Evolutionary conservation across 1,140 invertebrate genomes (phyloP), one percentile per base, ranked within the genome.

Genomic region (Drosophila truncata): DNA sequence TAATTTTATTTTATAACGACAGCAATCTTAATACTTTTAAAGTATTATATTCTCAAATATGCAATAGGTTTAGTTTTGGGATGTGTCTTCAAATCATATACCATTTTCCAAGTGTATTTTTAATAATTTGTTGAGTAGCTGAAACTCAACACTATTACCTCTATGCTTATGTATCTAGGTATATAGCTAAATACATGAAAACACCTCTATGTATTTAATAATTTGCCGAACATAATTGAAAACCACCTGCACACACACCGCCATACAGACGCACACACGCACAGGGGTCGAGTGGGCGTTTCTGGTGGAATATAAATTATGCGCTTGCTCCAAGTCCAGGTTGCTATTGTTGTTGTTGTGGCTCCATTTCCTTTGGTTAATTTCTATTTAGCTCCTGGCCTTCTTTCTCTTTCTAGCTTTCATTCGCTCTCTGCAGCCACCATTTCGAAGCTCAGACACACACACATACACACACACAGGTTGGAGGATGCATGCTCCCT

Each of bases 281-380:
- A 57, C 42, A 37, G 60, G 41, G 72, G 84, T 72, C 84, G 80
- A 54, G 52, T 87, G 52, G 29, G 29, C 84, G 71, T 52, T 71
- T 65, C 67, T 58, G 66, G 59, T 75, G 49, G 69, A 78, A 84
- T 80, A 81, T 78, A 82, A 88, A 81, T 81, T 81, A 90, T 88
- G 85, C 69, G 85, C 84, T 71, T 80, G 80, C 84, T 87, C 77
- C 72, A 78, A 60, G 52, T 23, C 50, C 47, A 60, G 29, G 31
- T 65, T 27, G 25, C 55, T 35, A 27, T 66, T 78, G 58, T 70
- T 82, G 58, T 66, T 77, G 83, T 44, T 67, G 46, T 61, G 61
- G 76, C 59, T 37, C 69, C 70, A 64, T 44, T 52, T 42, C 50
- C 75, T 62, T 55, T 54, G 29, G 44, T 73, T 84, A 80, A 88